phyloP scores from a whole-genome alignment of 2,888 invertebrate genomes.

The Drosophila pegasa region DNA sequence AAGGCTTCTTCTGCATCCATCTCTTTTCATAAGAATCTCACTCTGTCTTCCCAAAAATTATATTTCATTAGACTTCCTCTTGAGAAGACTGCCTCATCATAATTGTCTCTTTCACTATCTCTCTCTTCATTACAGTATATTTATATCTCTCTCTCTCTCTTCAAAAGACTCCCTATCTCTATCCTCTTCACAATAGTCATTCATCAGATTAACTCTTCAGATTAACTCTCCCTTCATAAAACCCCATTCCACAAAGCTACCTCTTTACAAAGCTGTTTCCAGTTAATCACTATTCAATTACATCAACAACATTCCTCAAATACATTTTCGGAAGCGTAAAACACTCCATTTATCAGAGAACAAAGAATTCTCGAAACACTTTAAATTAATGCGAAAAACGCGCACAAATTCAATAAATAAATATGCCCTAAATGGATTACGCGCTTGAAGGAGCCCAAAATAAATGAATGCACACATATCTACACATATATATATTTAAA shows the following conservation, averaged over 20 bases:
- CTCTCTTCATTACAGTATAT: not conserved
- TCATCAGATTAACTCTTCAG: too few relatives aligned
- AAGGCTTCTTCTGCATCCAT: too few relatives aligned
- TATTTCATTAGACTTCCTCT: too few relatives aligned
- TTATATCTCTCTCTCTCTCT: too few relatives aligned
- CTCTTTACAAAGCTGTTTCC: not conserved
- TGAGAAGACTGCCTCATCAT: not conserved
- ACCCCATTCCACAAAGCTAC: not conserved
- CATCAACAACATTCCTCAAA: not conserved
- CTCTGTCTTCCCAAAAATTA: too few relatives aligned
- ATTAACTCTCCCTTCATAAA: too few relatives aligned
- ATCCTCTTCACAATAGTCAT: too few relatives aligned
- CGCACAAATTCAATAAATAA: constrained; percentile 7
- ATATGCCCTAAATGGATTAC: constrained; percentile 1
- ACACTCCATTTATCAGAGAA: not conserved
- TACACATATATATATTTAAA: not conserved
- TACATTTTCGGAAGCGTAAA: not conserved
- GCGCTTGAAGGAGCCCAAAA: constrained; percentile 4
- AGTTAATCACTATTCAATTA: not conserved
- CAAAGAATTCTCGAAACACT: not conserved
- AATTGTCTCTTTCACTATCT: not conserved
- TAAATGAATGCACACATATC: not conserved
- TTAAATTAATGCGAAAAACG: constrained; percentile 11
- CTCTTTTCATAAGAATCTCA: too few relatives aligned
- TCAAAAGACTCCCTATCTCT: not conserved